Evolutionary conservation across 2,888 invertebrate genomes (phyloP), one percentile per base, ranked within the genome.

Genomic region (Epinotia brunnichana): DNA sequence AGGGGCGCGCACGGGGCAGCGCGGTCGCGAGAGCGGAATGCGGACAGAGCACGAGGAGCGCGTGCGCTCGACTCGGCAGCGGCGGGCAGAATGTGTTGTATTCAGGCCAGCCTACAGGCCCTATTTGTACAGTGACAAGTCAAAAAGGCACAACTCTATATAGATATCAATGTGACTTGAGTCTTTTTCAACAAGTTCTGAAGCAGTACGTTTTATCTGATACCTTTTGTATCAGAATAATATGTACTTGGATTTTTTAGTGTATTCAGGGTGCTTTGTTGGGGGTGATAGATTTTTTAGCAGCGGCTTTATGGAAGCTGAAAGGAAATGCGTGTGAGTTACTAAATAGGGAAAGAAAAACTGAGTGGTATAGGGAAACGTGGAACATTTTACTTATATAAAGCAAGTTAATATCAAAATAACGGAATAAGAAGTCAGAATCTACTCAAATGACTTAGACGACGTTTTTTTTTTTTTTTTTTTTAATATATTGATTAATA

Each of bases 161-260:
- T 19, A 53, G 24, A 56, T 39, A n/a, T 24, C 4, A 17, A 10
- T 9, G 24, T 24, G 41, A 41, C 13, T 54, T 39, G 24, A 10
- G 53, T 15, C 19, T 24, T 56, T 66, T 66, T 77, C 64, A 66
- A 74, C 74, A 78, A 77, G 77, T 78, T 80, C 81, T 81, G 80
- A 75, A 74, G 75, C 78, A 80, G 79, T 79, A 79, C 74, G 21
- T 77, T 78, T 81, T 80, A 82, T 84, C 80, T 75, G 70, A 72
- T 79, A 77, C 74, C 76, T 77, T 79, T 75, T 73, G 74, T 66
- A 63, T 19, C n/a, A 53, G 56, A 10, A n/a, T 70, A 60, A 61
- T 61, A 41, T 61, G 41, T 24, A 56, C 61, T 68, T 68, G 56
- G 35, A n/a, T 62, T 61, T 56, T 54, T 61, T 56, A 29, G 53